Base-by-base conservation (phyloP, 2,888 invertebrate genomes). In the Noctua janthe region DNA sequence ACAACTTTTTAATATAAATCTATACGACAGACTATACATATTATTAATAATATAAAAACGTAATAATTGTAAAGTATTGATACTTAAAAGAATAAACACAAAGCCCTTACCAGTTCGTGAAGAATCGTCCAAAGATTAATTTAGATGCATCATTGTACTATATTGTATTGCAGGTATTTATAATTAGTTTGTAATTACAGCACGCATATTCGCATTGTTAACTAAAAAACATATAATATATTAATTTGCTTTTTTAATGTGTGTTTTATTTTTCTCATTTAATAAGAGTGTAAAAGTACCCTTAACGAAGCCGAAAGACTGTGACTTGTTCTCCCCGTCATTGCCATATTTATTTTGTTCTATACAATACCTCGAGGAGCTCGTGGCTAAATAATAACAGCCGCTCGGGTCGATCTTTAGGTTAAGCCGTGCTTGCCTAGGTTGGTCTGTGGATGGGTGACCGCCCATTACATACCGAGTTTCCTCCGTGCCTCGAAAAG, bases 61-160 rank as follows among this genome's bases (percentile, higher is more conserved):
- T 78, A 82, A 80, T 84, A 84, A 71, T 67, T 84, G 67, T 88
- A 81, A 85, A 81, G n/a, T 83, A 88, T 83, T 75, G 76, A 56
- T 83, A 83, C 81, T 74, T 82, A 74, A 75, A 84, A 80, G 43
- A 85, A 86, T 89, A 79, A 88, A 85, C 90, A 86, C 91, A 91
- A 92, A 93, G 95, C 96, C 96, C 96, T 97, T 96, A 96, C 93
- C 96, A 96, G 97, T 96, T 96, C 90, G 89, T 92, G 89, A 94
- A 93, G 91, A 91, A 91, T 94, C 97, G 96, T 96, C 97, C 97
- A 96, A 94, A 94, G 93, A 94, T 94, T 94, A 91, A 91, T 93
- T 94, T 93, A 92, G 87, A 91, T 88, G 90, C 90, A 90, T 89
- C 91, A 91, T 91, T 92, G 87, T 92, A 92, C 86, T 88, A 90